Base-by-base conservation (phyloP, 2,797 vertebrate species). In the Botia almorhae region DNA sequence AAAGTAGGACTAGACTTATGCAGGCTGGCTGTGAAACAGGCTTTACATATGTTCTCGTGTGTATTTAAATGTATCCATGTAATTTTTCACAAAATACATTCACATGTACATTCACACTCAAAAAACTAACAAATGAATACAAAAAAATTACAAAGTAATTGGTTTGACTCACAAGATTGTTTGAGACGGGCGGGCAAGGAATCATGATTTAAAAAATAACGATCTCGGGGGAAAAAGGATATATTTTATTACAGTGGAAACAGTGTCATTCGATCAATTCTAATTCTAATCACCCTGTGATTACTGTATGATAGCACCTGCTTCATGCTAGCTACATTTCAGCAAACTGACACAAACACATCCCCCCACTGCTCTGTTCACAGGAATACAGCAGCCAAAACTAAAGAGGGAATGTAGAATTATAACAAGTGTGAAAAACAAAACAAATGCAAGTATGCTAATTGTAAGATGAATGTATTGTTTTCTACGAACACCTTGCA, bases 131-230 rank as follows among this genome's bases (percentile, higher is more conserved):
- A 75, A 73, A 64, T 53, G 19, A 13, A 70, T 29, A 92, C 86
- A 64, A 87, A 46, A 88, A 83, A 91, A 88, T 89, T 92, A 89
- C 91, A 93, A 89, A 93, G 91, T 91, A 89, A 87, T 90, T 85
- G 76, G 83, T 87, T 85, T 90, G 87, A 79, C 76, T 87, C 69
- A 84, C 63, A 86, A 75, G 83, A 86, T 85, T 80, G 69, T 64
- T 80, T 85, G 84, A 84, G 83, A 84, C 85, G 58, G 16, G 51
- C 84, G 80, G 84, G 72, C 48, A 85, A 76, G 65, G 84, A 76
- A 51, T 43, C 14, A 46, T 3, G n/a, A 19, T 19, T 11, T 1
- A 2, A n/a, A 48, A 68, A 43, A 43, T 7, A 33, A 23, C 70
- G 12, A n/a, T 43, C 10, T 6, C 23, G 23, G 23, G 12, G 13